Evolutionary conservation across 2,888 invertebrate genomes (phyloP).

Genomic region (Serrognathus titanus): DNA sequence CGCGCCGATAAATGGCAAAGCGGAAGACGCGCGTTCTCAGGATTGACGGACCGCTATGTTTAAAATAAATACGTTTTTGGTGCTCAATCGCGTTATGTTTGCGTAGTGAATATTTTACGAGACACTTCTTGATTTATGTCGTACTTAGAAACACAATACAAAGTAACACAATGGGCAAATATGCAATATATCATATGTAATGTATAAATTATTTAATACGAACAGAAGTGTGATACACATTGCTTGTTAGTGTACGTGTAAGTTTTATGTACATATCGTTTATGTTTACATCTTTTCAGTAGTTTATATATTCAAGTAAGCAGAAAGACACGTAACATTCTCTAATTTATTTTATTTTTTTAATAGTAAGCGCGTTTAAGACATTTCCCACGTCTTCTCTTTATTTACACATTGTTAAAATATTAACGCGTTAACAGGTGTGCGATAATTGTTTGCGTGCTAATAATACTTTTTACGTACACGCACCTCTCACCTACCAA

Average conservation of each 20-base stretch:
- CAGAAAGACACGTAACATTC: no score
- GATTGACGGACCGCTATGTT: conserved; percentile 2
- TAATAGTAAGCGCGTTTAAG: no score
- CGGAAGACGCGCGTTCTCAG: conserved; percentile 26
- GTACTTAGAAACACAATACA: background rate
- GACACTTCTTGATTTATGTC: background rate
- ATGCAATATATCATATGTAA: conserved; percentile 18
- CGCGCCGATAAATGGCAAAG: conserved; percentile 27
- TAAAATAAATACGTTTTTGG: background rate
- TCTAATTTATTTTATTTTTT: no score
- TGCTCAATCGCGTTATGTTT: background rate
- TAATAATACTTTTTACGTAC: no score
- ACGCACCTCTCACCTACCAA: no score
- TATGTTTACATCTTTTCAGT: no score
- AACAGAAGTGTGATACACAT: background rate
- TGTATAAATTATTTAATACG: conserved; percentile 6
- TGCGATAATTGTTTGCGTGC: no score
- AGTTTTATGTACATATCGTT: background rate
- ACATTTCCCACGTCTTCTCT: no score
- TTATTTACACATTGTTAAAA: no score
- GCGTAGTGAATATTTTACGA: background rate
- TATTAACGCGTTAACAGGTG: no score
- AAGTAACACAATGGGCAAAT: conserved; percentile 17
- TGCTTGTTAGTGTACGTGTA: conserved; percentile 1
- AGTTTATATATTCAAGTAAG: no score